phyloP scores from a whole-genome alignment of 2,797 vertebrate genomes.

The Chiropotes sagulatus region DNA sequence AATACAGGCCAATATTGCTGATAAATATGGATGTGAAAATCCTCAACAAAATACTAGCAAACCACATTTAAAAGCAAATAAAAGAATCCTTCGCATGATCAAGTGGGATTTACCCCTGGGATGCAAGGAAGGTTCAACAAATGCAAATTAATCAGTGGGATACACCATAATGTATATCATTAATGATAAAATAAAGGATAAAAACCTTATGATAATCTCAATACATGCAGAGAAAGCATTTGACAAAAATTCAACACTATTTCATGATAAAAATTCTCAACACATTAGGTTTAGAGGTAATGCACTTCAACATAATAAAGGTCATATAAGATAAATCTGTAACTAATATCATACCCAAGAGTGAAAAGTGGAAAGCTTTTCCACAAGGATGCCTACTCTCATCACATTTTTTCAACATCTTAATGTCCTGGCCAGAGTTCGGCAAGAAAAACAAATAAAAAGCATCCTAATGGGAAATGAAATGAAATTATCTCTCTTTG shows the following conservation, averaged over 20 bases:
- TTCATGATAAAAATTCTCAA: background rate
- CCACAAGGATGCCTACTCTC: background rate
- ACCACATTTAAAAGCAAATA: background rate
- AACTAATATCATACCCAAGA: background rate
- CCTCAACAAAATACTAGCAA: background rate
- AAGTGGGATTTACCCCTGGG: background rate
- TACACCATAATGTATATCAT: background rate
- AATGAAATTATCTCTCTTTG: background rate
- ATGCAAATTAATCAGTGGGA: background rate
- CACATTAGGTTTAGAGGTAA: background rate
- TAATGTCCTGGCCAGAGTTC: background rate
- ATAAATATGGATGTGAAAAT: background rate
- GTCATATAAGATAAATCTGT: background rate
- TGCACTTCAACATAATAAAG: background rate
- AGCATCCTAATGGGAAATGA: background rate
- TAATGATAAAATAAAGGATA: background rate
- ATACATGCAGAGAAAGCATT: background rate
- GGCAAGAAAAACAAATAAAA: background rate
- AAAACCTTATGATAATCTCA: background rate
- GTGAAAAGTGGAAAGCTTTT: background rate
- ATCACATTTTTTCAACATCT: background rate
- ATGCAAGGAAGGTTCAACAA: background rate
- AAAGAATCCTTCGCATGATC: background rate
- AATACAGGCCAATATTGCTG: background rate
- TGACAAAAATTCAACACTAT: background rate